phyloP scores from a whole-genome alignment of 2,797 vertebrate species.

The Molossus alvarezi region DNA sequence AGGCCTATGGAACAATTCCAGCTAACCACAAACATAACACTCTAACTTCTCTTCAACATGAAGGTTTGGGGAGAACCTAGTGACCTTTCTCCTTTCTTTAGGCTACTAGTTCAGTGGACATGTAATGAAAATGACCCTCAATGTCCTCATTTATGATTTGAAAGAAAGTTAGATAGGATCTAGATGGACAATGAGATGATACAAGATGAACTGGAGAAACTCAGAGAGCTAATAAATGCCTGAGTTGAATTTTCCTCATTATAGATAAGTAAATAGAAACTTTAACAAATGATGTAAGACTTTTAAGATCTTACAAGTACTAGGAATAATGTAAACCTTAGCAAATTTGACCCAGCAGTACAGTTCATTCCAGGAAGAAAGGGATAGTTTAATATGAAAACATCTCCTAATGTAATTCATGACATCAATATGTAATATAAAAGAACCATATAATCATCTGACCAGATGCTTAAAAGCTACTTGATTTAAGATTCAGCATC shows the following conservation, averaged over 20 bases:
- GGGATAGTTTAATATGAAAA: constrained; percentile 38
- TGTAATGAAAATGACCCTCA: neutral
- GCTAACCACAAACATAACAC: neutral
- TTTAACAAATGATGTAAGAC: constrained; percentile 20
- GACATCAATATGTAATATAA: constrained; percentile 33
- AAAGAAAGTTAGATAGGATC: neutral
- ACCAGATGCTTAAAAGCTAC: constrained; percentile 46
- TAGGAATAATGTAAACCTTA: constrained; percentile 34
- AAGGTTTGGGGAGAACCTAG: neutral
- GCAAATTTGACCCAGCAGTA: constrained; percentile 16
- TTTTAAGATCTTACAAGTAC: constrained; percentile 49
- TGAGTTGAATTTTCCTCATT: neutral
- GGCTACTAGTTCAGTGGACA: neutral
- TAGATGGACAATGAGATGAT: neutral
- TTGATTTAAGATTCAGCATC: constrained; percentile 54
- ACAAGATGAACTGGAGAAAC: neutral
- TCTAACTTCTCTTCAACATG: neutral
- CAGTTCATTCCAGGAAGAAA: constrained; percentile 36
- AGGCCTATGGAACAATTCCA: neutral
- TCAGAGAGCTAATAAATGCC: neutral
- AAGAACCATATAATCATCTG: constrained; percentile 13
- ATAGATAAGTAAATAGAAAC: neutral
- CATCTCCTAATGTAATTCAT: constrained; percentile 50
- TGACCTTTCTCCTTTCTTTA: neutral
- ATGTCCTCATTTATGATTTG: neutral